A percentile compares a stretch with the other conserved stretches of the same genome.
phyloP scores from a whole-genome alignment of 2,797 vertebrate species.

The Pangasius djambal region DNA sequence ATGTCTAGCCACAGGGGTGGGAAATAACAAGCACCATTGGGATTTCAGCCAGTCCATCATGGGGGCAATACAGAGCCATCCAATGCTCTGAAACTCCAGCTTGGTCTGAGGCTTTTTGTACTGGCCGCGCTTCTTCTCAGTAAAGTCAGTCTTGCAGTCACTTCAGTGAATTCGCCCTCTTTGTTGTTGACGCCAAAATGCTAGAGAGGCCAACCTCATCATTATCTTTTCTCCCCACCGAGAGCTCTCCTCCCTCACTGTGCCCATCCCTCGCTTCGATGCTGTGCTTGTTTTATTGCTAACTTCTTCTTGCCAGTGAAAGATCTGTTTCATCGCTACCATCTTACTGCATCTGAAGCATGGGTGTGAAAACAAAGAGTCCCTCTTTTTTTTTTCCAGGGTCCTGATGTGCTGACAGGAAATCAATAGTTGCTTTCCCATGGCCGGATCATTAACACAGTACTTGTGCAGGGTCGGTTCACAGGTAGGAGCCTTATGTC shows the following conservation, averaged over 20 bases:
- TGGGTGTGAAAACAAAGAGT: slow-evolving; percentile 77
- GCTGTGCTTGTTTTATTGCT: slow-evolving; percentile 69
- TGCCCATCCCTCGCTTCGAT: slow-evolving; percentile 37
- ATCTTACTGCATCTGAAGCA: slow-evolving; percentile 78
- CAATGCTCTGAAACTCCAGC: slow-evolving; percentile 47
- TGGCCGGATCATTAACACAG: slow-evolving; percentile 83
- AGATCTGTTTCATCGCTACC: slow-evolving; percentile 74
- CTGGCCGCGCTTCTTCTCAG: slow-evolving; percentile 56
- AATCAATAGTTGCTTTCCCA: slow-evolving; percentile 84
- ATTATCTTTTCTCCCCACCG: slow-evolving; percentile 76
- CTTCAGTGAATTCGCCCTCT: slow-evolving; percentile 71
- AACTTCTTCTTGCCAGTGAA: slow-evolving; percentile 60
- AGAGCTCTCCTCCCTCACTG: slow-evolving; percentile 56
- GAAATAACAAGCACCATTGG: slow-evolving; percentile 85
- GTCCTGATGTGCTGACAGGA: slow-evolving; percentile 72
- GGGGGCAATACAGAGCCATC: slow-evolving; percentile 53
- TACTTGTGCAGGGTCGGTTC: slow-evolving; percentile 80
- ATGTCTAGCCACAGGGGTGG: slow-evolving; percentile 77
- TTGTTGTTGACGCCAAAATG: slow-evolving; percentile 70
- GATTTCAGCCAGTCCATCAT: slow-evolving; percentile 69
- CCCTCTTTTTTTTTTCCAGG: slow-evolving; percentile 63
- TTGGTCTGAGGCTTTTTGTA: slow-evolving; percentile 69
- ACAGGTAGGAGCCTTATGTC: slow-evolving; percentile 75
- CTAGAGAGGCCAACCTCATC: slow-evolving; percentile 69
- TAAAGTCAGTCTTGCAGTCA: slow-evolving; percentile 61